Evolutionary conservation across 2,888 invertebrate genomes (phyloP).

Genomic region (Dynastes maya): DNA sequence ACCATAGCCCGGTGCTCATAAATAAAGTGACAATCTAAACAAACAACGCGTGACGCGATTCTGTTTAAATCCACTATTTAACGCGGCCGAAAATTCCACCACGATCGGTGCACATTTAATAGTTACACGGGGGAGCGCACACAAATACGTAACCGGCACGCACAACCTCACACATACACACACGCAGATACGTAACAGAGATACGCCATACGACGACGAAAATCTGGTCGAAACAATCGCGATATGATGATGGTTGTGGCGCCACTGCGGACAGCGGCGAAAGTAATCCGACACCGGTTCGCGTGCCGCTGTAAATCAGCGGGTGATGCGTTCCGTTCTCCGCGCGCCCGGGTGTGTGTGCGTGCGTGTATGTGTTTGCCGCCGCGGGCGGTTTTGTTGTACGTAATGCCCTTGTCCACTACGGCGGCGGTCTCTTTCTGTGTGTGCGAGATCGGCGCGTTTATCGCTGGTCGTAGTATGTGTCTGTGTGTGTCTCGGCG

Average conservation of each 20-base stretch:
- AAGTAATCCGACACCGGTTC: slow-evolving; percentile 63
- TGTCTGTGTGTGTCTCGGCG: not conserved
- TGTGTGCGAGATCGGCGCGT: not conserved
- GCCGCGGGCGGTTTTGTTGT: slow-evolving; percentile 53
- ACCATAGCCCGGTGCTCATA: slow-evolving; percentile 49
- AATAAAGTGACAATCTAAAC: slow-evolving; percentile 61
- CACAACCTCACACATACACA: slow-evolving; percentile 7
- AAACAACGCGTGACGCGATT: slow-evolving; percentile 57
- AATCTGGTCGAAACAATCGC: slow-evolving; percentile 59
- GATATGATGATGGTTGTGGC: slow-evolving; percentile 59
- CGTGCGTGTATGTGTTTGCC: slow-evolving; percentile 56
- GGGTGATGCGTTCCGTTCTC: slow-evolving; percentile 52
- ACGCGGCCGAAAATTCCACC: slow-evolving; percentile 58
- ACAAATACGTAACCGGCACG: not conserved
- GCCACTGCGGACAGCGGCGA: slow-evolving; percentile 60
- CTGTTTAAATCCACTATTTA: slow-evolving; percentile 60
- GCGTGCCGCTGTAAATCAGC: slow-evolving; percentile 64
- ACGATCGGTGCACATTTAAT: slow-evolving; percentile 14
- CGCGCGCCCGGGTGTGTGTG: not conserved
- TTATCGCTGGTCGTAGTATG: not conserved
- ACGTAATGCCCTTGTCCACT: slow-evolving; percentile 29
- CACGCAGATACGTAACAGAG: not conserved
- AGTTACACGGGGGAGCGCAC: not conserved
- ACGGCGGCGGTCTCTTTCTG: slow-evolving; percentile 12
- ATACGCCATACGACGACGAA: slow-evolving; percentile 53